Conservation (phyloP, 2,113 vertebrate genomes). For the Sinocyclocheilus anshuiensis region DNA sequence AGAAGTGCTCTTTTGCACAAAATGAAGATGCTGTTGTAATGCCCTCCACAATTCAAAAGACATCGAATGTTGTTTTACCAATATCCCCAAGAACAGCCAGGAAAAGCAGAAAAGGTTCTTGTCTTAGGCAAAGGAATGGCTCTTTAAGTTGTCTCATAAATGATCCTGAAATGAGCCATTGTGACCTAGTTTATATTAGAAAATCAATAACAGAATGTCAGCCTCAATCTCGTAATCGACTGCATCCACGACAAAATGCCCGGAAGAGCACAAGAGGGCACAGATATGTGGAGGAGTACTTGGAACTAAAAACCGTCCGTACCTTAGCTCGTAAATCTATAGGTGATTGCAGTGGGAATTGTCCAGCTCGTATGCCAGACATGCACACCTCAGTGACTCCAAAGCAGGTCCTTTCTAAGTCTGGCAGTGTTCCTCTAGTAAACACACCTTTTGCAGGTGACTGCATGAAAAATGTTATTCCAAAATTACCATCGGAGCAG, state of each 20-base stretch:
- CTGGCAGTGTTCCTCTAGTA: constrained; percentile 72
- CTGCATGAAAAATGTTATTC: constrained; percentile 68
- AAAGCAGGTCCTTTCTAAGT: constrained; percentile 74
- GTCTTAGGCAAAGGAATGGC: constrained; percentile 69
- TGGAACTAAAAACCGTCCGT: constrained; percentile 91
- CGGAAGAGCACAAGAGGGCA: constrained; percentile 95
- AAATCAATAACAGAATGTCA: constrained; percentile 92
- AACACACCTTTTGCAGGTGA: constrained; percentile 68
- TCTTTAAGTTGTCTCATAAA: constrained; percentile 64
- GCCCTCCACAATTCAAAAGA: constrained; percentile 56
- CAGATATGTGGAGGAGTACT: constrained; percentile 86
- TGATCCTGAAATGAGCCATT: constrained; percentile 87
- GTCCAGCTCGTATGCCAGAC: constrained; percentile 70
- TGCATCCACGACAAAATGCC: constrained; percentile 84
- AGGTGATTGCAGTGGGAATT: constrained; percentile 73
- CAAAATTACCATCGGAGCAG: constrained; percentile 65
- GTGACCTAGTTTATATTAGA: constrained; percentile 92
- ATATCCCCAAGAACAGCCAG: constrained; percentile 78
- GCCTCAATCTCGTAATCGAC: constrained; percentile 76
- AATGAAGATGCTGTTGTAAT: constrained; percentile 78
- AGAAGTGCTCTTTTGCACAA: constrained; percentile 70
- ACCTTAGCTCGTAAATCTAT: constrained; percentile 79
- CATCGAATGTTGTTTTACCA: constrained; percentile 52
- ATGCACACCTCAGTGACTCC: constrained; percentile 70
- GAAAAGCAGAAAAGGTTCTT: constrained; percentile 82